Percentiles rank a stretch among this genome's conserved stretches.
phyloP scores from a whole-genome alignment of 2,113 vertebrate genomes.

The Blennius ocellaris region DNA sequence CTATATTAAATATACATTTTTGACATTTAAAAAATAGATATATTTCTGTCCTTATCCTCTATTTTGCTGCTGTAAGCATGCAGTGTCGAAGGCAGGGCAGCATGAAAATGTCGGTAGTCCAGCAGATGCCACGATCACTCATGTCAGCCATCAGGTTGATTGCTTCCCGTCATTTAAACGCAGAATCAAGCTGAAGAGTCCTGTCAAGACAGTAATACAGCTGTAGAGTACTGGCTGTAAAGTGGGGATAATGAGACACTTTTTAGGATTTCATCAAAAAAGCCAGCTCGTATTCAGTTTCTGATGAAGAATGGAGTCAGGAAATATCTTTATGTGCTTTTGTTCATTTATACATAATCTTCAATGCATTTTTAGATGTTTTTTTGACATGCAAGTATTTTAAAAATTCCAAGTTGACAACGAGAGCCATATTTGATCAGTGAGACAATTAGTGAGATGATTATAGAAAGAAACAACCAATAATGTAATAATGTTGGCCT shows the following conservation, averaged over 20 bases:
- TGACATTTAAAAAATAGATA: slow-evolving; percentile 28
- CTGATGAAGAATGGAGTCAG: slow-evolving; percentile 18
- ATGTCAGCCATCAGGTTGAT: slow-evolving; percentile 54
- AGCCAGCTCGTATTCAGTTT: slow-evolving; percentile 15
- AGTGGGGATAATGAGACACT: slow-evolving; percentile 50
- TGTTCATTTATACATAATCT: background rate
- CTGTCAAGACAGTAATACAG: slow-evolving; percentile 46
- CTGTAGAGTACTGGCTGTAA: slow-evolving; percentile 35
- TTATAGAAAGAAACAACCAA: no score
- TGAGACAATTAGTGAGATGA: no score
- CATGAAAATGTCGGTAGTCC: slow-evolving; percentile 48
- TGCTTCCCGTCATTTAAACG: slow-evolving; percentile 66
- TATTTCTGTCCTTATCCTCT: slow-evolving; percentile 40
- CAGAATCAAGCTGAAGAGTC: slow-evolving; percentile 61
- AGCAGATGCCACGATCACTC: slow-evolving; percentile 52
- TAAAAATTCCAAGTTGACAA: background rate
- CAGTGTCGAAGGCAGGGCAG: slow-evolving; percentile 9
- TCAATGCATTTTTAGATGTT: background rate
- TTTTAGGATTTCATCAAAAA: slow-evolving; percentile 23
- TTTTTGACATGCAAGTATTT: background rate
- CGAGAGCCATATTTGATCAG: no score
- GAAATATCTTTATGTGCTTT: background rate
- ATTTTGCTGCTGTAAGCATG: slow-evolving; percentile 30
- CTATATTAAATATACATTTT: slow-evolving; percentile 12
- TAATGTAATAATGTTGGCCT: no score